Conservation (phyloP, 2,888 invertebrate species). For the Diadegma fenestrale region DNA sequence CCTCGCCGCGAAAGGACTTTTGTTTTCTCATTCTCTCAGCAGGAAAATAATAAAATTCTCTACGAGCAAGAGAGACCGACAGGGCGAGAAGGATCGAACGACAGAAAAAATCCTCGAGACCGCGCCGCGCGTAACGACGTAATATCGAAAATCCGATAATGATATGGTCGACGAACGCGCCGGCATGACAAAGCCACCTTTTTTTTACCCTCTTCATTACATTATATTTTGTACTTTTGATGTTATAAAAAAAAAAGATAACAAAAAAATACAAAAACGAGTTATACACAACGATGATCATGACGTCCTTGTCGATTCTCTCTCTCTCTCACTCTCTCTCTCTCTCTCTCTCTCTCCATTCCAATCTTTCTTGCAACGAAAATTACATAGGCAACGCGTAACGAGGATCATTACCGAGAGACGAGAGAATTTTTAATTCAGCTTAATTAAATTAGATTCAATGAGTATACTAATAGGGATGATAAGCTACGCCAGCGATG, state of each 20-base stretch:
- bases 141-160: constrained; percentile 37
- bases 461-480: constrained; percentile 66
- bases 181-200: constrained; percentile 57
- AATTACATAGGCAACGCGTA: constrained; percentile 65
- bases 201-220: constrained; percentile 55
- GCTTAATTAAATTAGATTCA: constrained; percentile 68
- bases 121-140: constrained; percentile 35
- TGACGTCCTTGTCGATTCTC: constrained; percentile 16
- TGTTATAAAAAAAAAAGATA: constrained; percentile 22
- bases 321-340: neutral
- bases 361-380: constrained; percentile 23
- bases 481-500: constrained; percentile 48
- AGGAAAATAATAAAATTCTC: neutral
- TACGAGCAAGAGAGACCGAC: neutral
- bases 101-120: constrained; percentile 34
- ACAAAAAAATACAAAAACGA: constrained; percentile 32
- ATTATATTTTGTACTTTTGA: constrained; percentile 46
- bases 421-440: constrained; percentile 65
- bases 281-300: constrained; percentile 54
- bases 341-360: neutral
- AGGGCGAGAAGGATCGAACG: constrained; percentile 10
- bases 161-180: constrained; percentile 24
- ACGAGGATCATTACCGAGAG: constrained; percentile 67
- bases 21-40: constrained; percentile 20
- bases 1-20: constrained; percentile 25